Evolutionary conservation across 2,797 vertebrate genomes (phyloP).

Genomic region (Ctenochaetus hawaiiensis): DNA sequence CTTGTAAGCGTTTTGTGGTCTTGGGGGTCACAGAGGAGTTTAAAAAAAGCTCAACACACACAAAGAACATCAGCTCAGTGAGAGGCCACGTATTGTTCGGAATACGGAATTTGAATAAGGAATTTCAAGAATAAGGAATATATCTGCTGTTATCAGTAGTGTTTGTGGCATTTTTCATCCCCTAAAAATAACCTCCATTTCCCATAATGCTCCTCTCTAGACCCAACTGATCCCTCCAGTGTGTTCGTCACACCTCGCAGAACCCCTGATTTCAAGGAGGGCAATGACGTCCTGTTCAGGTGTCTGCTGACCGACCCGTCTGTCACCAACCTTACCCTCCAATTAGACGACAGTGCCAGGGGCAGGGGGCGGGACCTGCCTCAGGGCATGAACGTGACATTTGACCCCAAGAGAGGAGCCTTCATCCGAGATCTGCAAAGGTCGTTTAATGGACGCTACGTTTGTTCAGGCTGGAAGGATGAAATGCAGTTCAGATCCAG

Average conservation of each 20-base stretch:
- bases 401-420: constrained; percentile 83
- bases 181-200: constrained; percentile 11
- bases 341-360: accelerated
- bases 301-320: constrained; percentile 89
- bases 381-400: constrained; percentile 77
- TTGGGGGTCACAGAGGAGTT: too few relatives aligned
- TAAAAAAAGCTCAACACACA: background rate
- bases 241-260: constrained; percentile 57
- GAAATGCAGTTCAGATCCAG: constrained; percentile 58
- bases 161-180: background rate
- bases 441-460: constrained; percentile 74
- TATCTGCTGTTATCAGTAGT: background rate
- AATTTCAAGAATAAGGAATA: too few relatives aligned
- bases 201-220: constrained; percentile 39
- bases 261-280: constrained; percentile 23
- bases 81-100: too few relatives aligned
- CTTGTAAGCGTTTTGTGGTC: too few relatives aligned
- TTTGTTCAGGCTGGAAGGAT: constrained; percentile 78
- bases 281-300: constrained; percentile 78
- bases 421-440: constrained; percentile 77
- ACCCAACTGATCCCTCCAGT: constrained; percentile 24
- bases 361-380: constrained; percentile 43
- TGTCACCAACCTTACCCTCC: constrained; percentile 74
- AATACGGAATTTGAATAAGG: too few relatives aligned
- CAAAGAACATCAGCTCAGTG: too few relatives aligned